Percentiles rank a stretch among this genome's conserved stretches.
Conservation (phyloP, 2,888 invertebrate species). For the Cecidostiba fungosa region DNA sequence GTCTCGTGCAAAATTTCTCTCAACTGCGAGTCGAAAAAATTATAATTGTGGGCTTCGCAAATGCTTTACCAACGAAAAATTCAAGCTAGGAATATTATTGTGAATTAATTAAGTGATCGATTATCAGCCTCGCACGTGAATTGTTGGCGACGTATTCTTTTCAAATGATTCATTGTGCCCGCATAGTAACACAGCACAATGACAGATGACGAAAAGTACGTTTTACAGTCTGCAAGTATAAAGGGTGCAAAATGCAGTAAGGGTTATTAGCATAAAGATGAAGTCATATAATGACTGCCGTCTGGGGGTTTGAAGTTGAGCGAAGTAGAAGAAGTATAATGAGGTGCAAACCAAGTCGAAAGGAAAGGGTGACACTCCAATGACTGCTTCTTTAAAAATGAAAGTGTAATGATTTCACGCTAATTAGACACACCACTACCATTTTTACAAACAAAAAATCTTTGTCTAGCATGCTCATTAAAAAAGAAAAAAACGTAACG, state of each 20-base stretch:
- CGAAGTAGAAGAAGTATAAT: neutral
- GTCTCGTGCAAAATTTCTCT: neutral
- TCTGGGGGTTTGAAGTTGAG: neutral
- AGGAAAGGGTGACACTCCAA: neutral
- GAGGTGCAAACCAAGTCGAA: neutral
- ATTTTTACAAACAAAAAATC: neutral
- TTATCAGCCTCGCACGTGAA: neutral
- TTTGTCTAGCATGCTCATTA: neutral
- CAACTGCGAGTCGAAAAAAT: no score
- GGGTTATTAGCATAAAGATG: constrained; percentile 11
- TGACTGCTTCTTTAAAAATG: neutral
- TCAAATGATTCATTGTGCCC: neutral
- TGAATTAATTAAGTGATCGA: neutral
- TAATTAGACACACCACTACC: no score
- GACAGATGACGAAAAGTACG: neutral
- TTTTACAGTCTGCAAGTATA: no score
- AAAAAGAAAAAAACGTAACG: neutral
- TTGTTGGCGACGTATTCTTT: neutral
- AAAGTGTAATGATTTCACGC: no score
- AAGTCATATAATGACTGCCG: neutral
- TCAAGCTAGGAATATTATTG: neutral
- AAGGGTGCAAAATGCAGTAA: neutral
- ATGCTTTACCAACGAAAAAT: neutral
- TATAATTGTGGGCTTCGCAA: no score
- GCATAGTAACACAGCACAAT: neutral